A percentile compares a stretch with the other conserved stretches of the same genome.
Evolutionary conservation across 2,888 invertebrate genomes (phyloP).

Genomic region (Nemotelus nigrinus): DNA sequence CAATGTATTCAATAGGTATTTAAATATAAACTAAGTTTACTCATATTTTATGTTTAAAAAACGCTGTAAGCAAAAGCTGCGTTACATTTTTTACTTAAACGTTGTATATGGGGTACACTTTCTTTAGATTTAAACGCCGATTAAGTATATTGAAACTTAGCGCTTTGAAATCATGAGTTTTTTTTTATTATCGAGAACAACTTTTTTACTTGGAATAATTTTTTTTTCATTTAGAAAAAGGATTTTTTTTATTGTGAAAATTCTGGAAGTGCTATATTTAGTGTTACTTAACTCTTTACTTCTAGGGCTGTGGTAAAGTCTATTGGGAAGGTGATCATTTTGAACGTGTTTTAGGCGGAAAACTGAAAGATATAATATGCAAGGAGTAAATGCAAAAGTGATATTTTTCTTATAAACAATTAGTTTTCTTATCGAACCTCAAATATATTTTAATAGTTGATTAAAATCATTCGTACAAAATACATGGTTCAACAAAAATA

Average conservation of each 20-base stretch:
- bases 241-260: background rate
- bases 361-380: slow-evolving; percentile 42
- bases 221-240: background rate
- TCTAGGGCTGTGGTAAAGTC: slow-evolving; percentile 60
- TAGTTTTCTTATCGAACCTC: background rate
- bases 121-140: too few species aligned
- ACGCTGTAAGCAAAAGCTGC: too few species aligned
- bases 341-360: slow-evolving; percentile 46
- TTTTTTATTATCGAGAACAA: background rate
- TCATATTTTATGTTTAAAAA: too few species aligned
- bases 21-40: too few species aligned
- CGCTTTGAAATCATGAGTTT: too few species aligned
- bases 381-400: slow-evolving; percentile 10
- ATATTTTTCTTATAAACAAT: background rate
- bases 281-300: slow-evolving; percentile 43
- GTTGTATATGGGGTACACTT: too few species aligned
- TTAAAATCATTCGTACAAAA: slow-evolving; percentile 30
- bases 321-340: slow-evolving; percentile 52
- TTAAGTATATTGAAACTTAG: too few species aligned
- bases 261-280: background rate
- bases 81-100: too few species aligned
- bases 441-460: background rate
- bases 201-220: background rate
- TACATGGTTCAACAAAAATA: slow-evolving; percentile 21
- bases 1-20: too few species aligned